Evolutionary conservation across 2,888 invertebrate genomes (phyloP).

Genomic region (Zhuqinia jingwanae): DNA sequence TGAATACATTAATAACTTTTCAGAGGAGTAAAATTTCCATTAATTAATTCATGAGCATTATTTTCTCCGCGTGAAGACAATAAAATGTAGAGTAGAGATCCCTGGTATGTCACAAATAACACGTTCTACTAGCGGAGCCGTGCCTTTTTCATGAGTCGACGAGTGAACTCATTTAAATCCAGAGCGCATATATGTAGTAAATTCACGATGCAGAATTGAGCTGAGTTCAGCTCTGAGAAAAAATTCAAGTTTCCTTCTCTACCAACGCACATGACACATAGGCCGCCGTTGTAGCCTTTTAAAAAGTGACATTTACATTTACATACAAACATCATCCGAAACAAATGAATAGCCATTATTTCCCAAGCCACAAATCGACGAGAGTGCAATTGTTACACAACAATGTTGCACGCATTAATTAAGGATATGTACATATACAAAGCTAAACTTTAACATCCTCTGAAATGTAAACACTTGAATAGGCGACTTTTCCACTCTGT

Average conservation of each 20-base stretch:
- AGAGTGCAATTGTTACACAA: neutral
- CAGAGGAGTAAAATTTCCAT: neutral
- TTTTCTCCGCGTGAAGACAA: slow-evolving; percentile 8
- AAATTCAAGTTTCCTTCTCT: too few relatives aligned
- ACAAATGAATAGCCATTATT: neutral
- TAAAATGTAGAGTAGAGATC: slow-evolving; percentile 2
- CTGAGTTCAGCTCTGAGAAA: neutral
- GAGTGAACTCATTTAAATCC: slow-evolving; percentile 22
- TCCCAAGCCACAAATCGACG: neutral
- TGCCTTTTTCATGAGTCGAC: neutral
- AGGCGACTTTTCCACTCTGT: too few relatives aligned
- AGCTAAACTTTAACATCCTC: too few relatives aligned
- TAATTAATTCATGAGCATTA: slow-evolving; percentile 14
- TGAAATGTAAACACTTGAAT: too few relatives aligned
- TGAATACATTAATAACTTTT: too few relatives aligned
- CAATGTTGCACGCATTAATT: slow-evolving; percentile 28
- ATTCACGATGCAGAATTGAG: too few relatives aligned
- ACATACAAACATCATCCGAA: neutral
- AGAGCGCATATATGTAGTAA: too few relatives aligned
- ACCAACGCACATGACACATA: too few relatives aligned
- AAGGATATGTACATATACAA: too few relatives aligned
- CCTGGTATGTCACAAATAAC: slow-evolving; percentile 12
- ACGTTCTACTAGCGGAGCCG: neutral
- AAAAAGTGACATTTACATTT: slow-evolving; percentile 13
- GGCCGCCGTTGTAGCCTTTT: neutral